These are phyloP conservation scores for Synergus laeviventris DNA, from an alignment of 2,888 invertebrate species.

Conservation along the genomic window DNA sequence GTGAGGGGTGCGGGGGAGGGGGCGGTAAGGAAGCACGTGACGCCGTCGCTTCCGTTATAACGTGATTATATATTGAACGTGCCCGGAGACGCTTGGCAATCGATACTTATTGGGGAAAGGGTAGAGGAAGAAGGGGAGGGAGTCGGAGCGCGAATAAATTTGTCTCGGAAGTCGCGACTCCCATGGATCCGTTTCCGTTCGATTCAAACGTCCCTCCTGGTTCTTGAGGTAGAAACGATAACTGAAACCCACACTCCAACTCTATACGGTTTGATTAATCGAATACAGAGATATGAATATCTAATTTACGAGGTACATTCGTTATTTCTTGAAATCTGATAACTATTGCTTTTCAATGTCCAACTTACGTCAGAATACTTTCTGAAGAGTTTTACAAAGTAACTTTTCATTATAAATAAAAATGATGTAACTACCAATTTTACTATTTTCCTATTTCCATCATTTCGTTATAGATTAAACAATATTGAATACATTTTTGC, in stretches of 20 bases:
- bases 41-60: conserved; percentile 65
- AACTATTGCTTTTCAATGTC: conserved; percentile 1
- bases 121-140: conserved; percentile 44
- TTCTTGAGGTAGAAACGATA: conserved; percentile 35
- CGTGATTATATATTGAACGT: conserved; percentile 67
- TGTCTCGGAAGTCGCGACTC: conserved; percentile 66
- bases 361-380: background rate
- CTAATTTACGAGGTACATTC: conserved; percentile 16
- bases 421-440: background rate
- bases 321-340: background rate
- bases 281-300: conserved; percentile 26
- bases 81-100: conserved; percentile 58
- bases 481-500: background rate
- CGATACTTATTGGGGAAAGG: conserved; percentile 63
- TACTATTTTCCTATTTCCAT: background rate
- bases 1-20: background rate
- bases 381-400: background rate
- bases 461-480: background rate
- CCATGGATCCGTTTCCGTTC: conserved; percentile 57
- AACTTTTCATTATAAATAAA: background rate
- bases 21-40: conserved; percentile 55
- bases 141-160: conserved; percentile 68
- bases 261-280: conserved; percentile 34
- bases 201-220: conserved; percentile 51
- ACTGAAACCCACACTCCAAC: background rate